These are phyloP conservation scores for Benitochromis conjunctus DNA, from an alignment of 2,113 vertebrate species.

Conservation along the genomic window DNA sequence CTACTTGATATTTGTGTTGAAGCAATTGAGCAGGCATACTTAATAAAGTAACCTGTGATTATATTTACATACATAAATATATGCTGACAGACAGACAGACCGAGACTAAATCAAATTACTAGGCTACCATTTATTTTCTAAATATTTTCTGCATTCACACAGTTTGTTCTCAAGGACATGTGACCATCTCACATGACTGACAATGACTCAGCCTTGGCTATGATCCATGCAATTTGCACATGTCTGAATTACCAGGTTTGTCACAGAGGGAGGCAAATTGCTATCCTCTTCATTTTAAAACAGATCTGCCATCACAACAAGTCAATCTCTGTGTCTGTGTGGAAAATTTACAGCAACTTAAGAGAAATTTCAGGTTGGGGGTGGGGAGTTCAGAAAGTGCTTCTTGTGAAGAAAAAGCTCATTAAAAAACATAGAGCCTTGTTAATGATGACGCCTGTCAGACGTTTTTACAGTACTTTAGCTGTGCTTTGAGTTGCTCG, in stretches of 20 bases:
- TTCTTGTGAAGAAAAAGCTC: constrained; percentile 20
- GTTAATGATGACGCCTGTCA: constrained; percentile 13
- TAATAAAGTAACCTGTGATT: background rate
- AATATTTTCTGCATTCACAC: background rate
- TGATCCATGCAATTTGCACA: constrained; percentile 32
- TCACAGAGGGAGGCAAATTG: background rate
- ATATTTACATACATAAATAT: background rate
- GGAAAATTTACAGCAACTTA: background rate
- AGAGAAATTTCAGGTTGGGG: background rate
- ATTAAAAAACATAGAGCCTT: constrained; percentile 40
- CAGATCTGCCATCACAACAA: background rate
- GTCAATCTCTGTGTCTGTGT: background rate
- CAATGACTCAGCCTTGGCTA: background rate
- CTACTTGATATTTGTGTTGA: background rate
- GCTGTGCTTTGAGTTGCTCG: background rate
- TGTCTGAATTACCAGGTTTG: constrained; percentile 3
- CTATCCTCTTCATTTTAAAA: background rate
- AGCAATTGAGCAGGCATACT: background rate
- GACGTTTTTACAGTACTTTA: constrained; percentile 16
- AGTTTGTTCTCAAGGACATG: background rate
- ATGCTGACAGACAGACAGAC: background rate
- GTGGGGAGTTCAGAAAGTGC: background rate
- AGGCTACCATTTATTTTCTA: background rate
- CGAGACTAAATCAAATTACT: background rate
- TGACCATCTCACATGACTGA: background rate